phyloP scores from a whole-genome alignment of 2,797 vertebrate genomes.

The Oreochromis mossambicus region DNA sequence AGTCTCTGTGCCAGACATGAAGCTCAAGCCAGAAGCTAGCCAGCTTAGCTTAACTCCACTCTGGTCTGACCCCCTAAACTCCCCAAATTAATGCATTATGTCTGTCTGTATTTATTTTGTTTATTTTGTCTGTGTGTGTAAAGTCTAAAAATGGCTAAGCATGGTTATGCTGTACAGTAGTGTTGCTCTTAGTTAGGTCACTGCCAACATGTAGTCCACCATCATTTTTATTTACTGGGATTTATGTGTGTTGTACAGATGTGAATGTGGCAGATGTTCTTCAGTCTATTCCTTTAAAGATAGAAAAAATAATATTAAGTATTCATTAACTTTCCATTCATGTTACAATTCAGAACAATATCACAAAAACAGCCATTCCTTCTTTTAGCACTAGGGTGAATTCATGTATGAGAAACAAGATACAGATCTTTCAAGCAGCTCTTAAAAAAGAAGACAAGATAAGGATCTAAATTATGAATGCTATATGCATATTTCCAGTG shows the following conservation, averaged over 20 bases:
- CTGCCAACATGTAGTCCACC: not conserved
- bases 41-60: not conserved
- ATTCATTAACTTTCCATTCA: not conserved
- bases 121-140: not conserved
- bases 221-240: not conserved
- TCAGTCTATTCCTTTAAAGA: not conserved
- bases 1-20: not conserved
- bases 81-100: not conserved
- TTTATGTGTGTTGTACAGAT: not conserved
- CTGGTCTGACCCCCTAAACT: fast-evolving
- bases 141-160: not conserved
- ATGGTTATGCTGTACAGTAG: not conserved
- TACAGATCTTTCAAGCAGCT: not conserved
- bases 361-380: not conserved
- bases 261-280: not conserved
- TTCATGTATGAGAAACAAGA: not conserved
- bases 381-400: not conserved
- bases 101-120: not conserved
- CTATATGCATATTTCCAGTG: not conserved
- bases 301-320: not conserved
- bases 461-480: not conserved
- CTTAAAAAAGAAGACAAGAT: not conserved
- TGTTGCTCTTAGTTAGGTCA: not conserved
- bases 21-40: not conserved
- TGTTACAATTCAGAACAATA: not conserved